phyloP scores from a whole-genome alignment of 2,797 vertebrate genomes.

The Falco columbarius region DNA sequence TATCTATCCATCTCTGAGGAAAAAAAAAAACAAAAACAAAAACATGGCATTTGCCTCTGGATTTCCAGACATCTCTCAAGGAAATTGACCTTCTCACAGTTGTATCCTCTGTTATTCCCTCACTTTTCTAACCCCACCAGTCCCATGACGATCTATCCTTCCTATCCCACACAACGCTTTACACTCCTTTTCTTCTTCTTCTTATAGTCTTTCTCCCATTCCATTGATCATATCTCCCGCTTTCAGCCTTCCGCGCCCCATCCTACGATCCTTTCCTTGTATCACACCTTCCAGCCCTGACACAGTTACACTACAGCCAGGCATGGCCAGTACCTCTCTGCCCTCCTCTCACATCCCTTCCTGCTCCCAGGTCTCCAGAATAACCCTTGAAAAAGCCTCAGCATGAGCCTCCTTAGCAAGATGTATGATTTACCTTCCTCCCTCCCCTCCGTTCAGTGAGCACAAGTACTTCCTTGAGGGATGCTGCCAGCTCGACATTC shows the following conservation, averaged over 20 bases:
- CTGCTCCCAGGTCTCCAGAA: neutral
- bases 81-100: neutral
- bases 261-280: fast-evolving
- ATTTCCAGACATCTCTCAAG: neutral
- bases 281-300: neutral
- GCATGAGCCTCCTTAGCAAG: neutral
- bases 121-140: neutral
- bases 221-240: neutral
- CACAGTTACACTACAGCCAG: neutral
- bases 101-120: neutral
- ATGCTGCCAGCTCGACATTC: neutral
- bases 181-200: neutral
- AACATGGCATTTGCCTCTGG: neutral
- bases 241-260: neutral
- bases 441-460: neutral
- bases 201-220: neutral
- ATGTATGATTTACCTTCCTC: neutral
- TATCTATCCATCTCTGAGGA: neutral
- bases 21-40: neutral
- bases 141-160: neutral
- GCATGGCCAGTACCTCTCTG: neutral
- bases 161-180: neutral
- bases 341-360: neutral
- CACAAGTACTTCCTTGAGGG: neutral
- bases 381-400: neutral